A percentile compares a stretch with the other conserved stretches of the same genome.
phyloP scores from a whole-genome alignment of 64 coral and sea anemone genomes.

The Hydrozoanthus tunicans region DNA sequence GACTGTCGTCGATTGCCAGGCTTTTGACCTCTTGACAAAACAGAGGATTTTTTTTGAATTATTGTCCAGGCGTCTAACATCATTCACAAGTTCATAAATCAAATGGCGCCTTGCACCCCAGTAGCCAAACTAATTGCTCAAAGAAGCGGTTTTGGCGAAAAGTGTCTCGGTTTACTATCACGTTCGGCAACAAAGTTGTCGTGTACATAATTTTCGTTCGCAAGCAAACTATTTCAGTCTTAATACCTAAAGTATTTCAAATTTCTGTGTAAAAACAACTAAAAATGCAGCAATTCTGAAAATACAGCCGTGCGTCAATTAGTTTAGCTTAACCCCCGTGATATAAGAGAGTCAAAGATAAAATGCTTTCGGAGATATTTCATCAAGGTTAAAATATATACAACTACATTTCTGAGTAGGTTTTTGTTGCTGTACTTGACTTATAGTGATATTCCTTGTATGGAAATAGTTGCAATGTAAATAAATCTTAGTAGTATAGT shows the following conservation, averaged over 20 bases:
- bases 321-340: not conserved
- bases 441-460: no score
- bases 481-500: no score
- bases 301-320: not conserved
- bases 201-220: no score
- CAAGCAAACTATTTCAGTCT: no score
- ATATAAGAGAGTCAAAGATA: not conserved
- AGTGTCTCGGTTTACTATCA: slow-evolving; percentile 4
- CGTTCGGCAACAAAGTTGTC: not conserved
- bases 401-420: no score
- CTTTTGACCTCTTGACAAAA: slow-evolving; percentile 51
- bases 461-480: no score
- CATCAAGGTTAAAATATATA: no score
- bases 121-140: not conserved
- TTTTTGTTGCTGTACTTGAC: no score
- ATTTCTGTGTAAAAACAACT: not conserved
- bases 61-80: not conserved
- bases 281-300: not conserved
- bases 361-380: no score
- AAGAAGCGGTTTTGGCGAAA: not conserved
- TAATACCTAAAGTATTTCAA: no score
- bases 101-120: slow-evolving; percentile 27
- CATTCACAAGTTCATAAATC: slow-evolving; percentile 53
- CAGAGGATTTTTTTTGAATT: slow-evolving; percentile 23
- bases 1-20: slow-evolving; percentile 33